Conservation (phyloP, 1,140 invertebrate genomes). For the Euura lappo region DNA sequence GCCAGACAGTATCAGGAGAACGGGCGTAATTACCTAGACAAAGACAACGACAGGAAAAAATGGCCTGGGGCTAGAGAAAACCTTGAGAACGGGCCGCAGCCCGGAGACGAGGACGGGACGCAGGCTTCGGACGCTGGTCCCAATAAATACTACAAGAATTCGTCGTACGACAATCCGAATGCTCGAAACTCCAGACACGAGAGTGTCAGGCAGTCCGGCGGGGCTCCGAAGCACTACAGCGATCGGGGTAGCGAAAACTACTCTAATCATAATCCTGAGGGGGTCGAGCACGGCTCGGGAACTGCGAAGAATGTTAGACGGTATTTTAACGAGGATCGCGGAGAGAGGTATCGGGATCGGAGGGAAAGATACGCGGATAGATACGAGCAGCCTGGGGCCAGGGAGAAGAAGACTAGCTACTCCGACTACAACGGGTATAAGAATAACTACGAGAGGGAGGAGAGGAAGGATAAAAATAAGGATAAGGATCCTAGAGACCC, state of each 20-base stretch:
- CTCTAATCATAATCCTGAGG: constrained; percentile 24
- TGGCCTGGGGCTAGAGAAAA: constrained; percentile 10
- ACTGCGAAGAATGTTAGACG: constrained; percentile 20
- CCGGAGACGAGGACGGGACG: background rate
- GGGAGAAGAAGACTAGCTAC: constrained; percentile 31
- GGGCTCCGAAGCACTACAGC: background rate
- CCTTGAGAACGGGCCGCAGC: background rate
- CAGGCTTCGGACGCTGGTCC: background rate
- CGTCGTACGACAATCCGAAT: background rate
- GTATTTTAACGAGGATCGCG: constrained; percentile 19
- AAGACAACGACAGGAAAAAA: constrained; percentile 16
- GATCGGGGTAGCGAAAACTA: constrained; percentile 13
- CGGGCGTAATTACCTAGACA: constrained; percentile 19
- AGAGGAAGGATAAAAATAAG: constrained; percentile 37
- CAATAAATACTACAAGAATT: background rate
- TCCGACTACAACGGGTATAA: constrained; percentile 25
- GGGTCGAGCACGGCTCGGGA: constrained; percentile 4
- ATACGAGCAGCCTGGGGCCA: constrained; percentile 27
- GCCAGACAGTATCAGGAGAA: constrained; percentile 29
- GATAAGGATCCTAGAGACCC: constrained; percentile 38
- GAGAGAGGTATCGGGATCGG: constrained; percentile 20
- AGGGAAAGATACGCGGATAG: constrained; percentile 14
- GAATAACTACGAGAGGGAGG: constrained; percentile 22
- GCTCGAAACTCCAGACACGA: background rate
- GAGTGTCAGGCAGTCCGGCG: background rate